Conservation (phyloP, 2,888 invertebrate species). For the Lithophane semibrunnea region DNA sequence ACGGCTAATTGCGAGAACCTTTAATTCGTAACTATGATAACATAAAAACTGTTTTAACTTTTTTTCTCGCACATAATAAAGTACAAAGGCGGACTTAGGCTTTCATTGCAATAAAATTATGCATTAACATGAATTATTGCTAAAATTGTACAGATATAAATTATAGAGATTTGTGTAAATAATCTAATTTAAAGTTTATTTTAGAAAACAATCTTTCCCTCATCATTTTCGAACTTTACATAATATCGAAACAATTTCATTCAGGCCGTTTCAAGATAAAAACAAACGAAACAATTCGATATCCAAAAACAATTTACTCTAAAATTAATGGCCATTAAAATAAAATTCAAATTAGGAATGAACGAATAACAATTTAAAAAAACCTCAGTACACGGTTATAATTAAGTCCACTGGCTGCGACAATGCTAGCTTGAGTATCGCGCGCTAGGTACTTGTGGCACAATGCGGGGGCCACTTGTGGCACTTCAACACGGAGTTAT, state of each 20-base stretch:
- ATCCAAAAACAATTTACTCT: constrained; percentile 4
- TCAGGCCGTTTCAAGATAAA: neutral
- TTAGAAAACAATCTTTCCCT: neutral
- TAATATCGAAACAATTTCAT: neutral
- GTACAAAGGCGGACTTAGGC: too few species aligned
- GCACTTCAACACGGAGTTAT: constrained; percentile 16
- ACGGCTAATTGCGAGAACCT: too few species aligned
- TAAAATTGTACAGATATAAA: neutral
- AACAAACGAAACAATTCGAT: neutral
- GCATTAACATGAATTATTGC: neutral
- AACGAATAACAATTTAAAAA: constrained; percentile 41
- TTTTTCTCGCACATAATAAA: too few species aligned
- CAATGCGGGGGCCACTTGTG: constrained; percentile 54
- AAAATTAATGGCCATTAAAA: constrained; percentile 10
- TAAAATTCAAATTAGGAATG: constrained; percentile 44
- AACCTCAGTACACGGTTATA: constrained; percentile 36
- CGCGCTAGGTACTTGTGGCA: constrained; percentile 28
- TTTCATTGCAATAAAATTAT: too few species aligned
- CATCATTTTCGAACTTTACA: neutral
- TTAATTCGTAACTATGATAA: too few species aligned
- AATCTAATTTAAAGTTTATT: neutral
- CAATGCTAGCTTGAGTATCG: constrained; percentile 59
- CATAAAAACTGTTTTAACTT: too few species aligned
- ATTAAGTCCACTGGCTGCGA: constrained; percentile 55
- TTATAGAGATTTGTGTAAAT: neutral